Percentiles rank a stretch among this genome's conserved stretches.
Evolutionary conservation across 2,113 vertebrate genomes (phyloP).

Genomic region (Leuciscus idus): DNA sequence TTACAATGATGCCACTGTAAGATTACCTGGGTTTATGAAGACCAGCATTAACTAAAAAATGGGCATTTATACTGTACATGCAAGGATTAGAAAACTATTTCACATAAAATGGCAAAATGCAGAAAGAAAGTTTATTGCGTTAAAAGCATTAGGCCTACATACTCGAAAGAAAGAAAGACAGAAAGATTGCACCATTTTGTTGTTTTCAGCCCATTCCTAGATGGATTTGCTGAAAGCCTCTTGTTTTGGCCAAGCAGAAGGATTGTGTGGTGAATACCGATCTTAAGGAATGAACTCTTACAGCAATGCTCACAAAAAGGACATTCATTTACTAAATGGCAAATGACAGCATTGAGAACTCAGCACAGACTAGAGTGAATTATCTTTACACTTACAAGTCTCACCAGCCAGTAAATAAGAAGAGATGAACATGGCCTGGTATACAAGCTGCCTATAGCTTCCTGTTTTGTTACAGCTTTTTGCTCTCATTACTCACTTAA

Average conservation of each 20-base stretch:
- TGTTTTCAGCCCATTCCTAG: not conserved
- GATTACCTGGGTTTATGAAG: conserved; percentile 47
- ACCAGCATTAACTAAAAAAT: conserved; percentile 27
- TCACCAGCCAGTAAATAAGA: not conserved
- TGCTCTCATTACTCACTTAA: not conserved
- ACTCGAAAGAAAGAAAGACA: not conserved
- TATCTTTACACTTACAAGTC: not conserved
- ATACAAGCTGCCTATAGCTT: not conserved
- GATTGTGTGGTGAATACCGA: conserved; percentile 18
- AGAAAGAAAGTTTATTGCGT: not conserved
- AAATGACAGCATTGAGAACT: not conserved
- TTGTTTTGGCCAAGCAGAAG: not conserved
- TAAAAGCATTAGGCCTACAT: not conserved
- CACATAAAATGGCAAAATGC: not conserved
- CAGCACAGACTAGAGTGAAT: not conserved
- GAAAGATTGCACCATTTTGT: not conserved
- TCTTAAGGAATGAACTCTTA: conserved; percentile 4
- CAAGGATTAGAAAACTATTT: conserved; percentile 15
- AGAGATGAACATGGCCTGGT: not conserved
- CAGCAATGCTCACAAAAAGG: conserved; percentile 12
- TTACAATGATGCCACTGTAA: conserved; percentile 42
- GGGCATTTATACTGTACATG: not conserved
- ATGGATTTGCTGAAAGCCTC: conserved; percentile 3
- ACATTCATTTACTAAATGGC: not conserved
- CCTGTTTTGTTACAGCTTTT: not conserved